Conservation (phyloP, 2,797 vertebrate species). For the Tinamus major region DNA sequence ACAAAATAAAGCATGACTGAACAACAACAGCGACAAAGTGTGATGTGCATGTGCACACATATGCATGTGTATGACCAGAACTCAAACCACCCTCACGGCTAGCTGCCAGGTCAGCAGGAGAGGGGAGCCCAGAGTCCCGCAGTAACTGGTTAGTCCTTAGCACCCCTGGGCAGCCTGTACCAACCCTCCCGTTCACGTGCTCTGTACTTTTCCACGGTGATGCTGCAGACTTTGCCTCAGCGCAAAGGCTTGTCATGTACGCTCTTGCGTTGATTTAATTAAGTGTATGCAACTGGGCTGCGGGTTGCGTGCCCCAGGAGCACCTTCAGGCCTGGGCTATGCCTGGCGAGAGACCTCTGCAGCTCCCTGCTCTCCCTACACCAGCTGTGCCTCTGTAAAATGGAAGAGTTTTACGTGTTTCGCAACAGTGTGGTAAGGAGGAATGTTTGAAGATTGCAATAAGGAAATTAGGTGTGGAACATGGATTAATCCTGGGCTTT, state of each 20-base stretch:
- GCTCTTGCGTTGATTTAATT: accelerated
- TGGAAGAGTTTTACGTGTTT: not conserved
- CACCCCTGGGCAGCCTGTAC: too few species aligned
- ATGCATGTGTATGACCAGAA: too few species aligned
- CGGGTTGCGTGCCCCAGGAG: not conserved
- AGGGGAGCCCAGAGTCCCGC: not conserved
- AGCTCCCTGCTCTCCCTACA: not conserved
- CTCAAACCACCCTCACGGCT: too few species aligned
- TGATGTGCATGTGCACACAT: not conserved
- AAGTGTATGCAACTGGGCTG: not conserved
- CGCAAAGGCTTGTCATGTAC: not conserved
- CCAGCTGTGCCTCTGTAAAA: not conserved
- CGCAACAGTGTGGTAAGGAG: not conserved
- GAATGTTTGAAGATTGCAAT: not conserved
- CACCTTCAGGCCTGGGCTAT: accelerated
- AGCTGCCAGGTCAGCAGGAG: not conserved
- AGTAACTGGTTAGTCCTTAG: too few species aligned
- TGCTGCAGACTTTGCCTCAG: not conserved
- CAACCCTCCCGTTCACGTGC: not conserved
- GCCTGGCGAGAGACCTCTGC: accelerated
- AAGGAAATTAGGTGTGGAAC: not conserved
- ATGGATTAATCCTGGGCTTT: not conserved
- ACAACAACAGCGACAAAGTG: accelerated
- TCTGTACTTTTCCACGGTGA: not conserved
- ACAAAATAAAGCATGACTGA: not conserved